Base-by-base conservation (phyloP, 1,140 invertebrate genomes). In the Branchinecta lynchi region DNA sequence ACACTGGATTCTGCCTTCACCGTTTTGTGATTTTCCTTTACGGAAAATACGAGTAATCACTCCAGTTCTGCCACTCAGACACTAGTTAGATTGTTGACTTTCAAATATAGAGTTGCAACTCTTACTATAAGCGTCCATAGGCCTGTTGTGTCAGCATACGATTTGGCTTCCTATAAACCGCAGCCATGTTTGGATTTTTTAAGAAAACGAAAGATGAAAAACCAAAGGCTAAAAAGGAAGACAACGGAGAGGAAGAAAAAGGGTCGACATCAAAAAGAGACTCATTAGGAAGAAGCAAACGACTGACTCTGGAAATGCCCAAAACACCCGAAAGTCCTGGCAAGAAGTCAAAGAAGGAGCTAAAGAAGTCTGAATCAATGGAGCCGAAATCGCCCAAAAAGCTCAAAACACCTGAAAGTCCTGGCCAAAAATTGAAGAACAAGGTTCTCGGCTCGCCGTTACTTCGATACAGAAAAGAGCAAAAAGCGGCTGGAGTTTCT, bases 151-250 rank as follows among this genome's bases (percentile, higher is more conserved):
- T 32, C 32, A 32, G 32, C 32, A 32, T 32, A 32, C 1, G 32
- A 32, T 5, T 32, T 32, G 32, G 1, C 32, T 32, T 1, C 32
- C 32, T 32, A 32, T 32, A 32, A 60, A 60, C 2, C 17, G 6
- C 17, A 60, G 17, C 12, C 12, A 60, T 60, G 51, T 60, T 60
- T 6, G 51, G 51, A 60, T 60, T 60, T 60, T 60, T 60, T 20
- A 60, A 60, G 17, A 60, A 60, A 20, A 60, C 51, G 12, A 60
- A 60, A 20, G 51, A 60, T 60, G 51, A 60, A 12, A 60, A 60
- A 60, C 12, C 17, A 2, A 60, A 20, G 17, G 2, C 17, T 20
- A 60, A 60, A 6, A 60, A 20, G 6, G 51, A 60, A 15, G 51
- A 60, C 1, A 60, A 12, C 3, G 17, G 12, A 15, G 51, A 60